Base-by-base conservation (phyloP, 2,797 vertebrate species). In the Hipposideros larvatus region DNA sequence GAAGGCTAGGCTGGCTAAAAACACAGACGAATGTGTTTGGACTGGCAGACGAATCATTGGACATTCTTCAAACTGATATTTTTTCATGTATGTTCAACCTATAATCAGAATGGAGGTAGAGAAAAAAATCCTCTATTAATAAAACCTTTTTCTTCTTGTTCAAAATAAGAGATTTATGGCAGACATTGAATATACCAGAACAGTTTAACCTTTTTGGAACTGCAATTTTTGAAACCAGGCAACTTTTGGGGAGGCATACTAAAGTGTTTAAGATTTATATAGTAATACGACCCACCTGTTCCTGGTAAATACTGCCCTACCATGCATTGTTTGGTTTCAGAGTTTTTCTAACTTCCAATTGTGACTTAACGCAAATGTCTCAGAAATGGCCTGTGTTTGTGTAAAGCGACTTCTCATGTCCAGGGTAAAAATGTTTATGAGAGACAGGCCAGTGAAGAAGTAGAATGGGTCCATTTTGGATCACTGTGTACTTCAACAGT, bases 91-190 rank as follows among this genome's bases (percentile, higher is more conserved):
- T 55, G 14, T 74, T 74, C 51, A 92, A 48, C 6, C 15, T 51
- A n/a, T 41, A 57, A 82, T 34, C 26, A 8, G 26, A 28, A 43
- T 88, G 51, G n/a, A 57, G 37, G 18, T 71, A 84, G 55, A 91
- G 41, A 94, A 94, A 90, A 78, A 5, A 21, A 75, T 93, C 87
- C 43, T 87, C 21, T 79, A 61, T 37, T 80, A 57, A 87, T 90
- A 70, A 92, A 85, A 71, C 48, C 19, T 74, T 91, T 78, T 73
- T 57, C 10, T 93, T 92, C 46, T 92, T 92, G 15, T 73, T 84
- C 7, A 15, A 65, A 94, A 70, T 80, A 74, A 77, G 74, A 41
- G 61, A 78, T 74, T 91, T 70, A 41, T 71, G 26, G 31, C 8
- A 82, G 66, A 77, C 11, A 59, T 9, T 51, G 79, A 94, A 46